Base-by-base conservation (phyloP, 2,113 vertebrate genomes). In the Scomber colias region DNA sequence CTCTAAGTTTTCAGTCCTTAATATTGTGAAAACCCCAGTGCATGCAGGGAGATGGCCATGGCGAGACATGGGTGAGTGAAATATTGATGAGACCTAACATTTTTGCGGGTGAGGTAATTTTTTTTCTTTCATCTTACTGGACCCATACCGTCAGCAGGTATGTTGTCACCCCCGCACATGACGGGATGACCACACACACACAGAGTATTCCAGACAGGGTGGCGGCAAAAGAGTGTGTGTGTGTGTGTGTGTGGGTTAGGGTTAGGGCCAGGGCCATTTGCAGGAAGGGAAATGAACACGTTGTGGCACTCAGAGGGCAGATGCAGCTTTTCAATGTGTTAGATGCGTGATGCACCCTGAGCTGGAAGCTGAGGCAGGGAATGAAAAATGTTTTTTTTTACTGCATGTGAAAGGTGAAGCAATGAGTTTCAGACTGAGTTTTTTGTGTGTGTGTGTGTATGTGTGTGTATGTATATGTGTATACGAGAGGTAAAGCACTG, bases 71-170 rank as follows among this genome's bases (percentile, higher is more conserved):
- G 48, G 19, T 1, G 3, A 60, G 54, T 89, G 51, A 90, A 91
- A 90, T 80, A 87, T 89, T 87, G 46, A 91, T 87, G 75, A 82
- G 35, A 64, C 2, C 27, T 63, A 48, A 77, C 49, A 17, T 88
- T 90, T 87, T 77, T 87, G 81, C 85, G 79, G 79, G 74, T 74
- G 77, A 89, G 77, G 77, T 86, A 1, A 68, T 83, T 87, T 85
- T 76, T 67, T 71, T n/a, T n/a, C 0, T 0, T 56, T 9, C 31
- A 48, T 74, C 54, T 0, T 76, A 13, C 61, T 70, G 16, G 35
- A 9, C 44, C 67, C 51, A 64, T 40, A 70, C 56, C 50, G 44
- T 69, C 51, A 86, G 82, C 85, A 86, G 72, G 78, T 87, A 17
- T 79, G 75, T 65, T 83, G 74, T 70, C 85, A 87, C 78, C 64